Evolutionary conservation across 2,888 invertebrate species (phyloP).

Genomic region (Yponomeuta plumbellus): DNA sequence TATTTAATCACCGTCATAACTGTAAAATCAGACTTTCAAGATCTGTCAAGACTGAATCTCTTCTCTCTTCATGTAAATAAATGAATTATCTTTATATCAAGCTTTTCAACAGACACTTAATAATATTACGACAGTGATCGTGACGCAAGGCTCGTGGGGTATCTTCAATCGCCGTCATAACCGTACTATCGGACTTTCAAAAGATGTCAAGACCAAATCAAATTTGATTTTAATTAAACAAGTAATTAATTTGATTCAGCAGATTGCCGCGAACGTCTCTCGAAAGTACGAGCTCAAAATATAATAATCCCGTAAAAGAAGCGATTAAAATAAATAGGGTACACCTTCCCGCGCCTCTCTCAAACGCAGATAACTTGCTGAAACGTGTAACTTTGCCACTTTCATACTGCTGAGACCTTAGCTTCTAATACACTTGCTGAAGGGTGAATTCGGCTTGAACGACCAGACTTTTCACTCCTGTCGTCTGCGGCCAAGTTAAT

Average conservation of each 20-base stretch:
- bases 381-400: not conserved
- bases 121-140: too few relatives aligned
- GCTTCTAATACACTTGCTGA: not conserved
- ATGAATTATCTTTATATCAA: too few relatives aligned
- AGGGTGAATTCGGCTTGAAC: not conserved
- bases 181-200: not conserved
- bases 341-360: not conserved
- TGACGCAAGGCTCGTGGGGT: too few relatives aligned
- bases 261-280: not conserved
- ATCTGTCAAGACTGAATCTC: too few relatives aligned
- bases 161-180: not conserved
- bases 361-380: not conserved
- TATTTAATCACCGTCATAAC: too few relatives aligned
- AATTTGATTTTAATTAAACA: not conserved
- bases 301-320: not conserved
- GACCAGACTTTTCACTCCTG: not conserved
- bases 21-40: too few relatives aligned
- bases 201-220: not conserved
- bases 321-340: not conserved
- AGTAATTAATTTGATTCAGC: not conserved
- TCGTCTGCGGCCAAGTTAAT: slow-evolving; percentile 7
- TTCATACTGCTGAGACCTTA: not conserved
- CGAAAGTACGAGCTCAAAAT: not conserved
- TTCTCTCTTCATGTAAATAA: too few relatives aligned
- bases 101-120: too few relatives aligned